Conservation (phyloP, 2,888 invertebrate genomes). For the Drosophila melanosoma region DNA sequence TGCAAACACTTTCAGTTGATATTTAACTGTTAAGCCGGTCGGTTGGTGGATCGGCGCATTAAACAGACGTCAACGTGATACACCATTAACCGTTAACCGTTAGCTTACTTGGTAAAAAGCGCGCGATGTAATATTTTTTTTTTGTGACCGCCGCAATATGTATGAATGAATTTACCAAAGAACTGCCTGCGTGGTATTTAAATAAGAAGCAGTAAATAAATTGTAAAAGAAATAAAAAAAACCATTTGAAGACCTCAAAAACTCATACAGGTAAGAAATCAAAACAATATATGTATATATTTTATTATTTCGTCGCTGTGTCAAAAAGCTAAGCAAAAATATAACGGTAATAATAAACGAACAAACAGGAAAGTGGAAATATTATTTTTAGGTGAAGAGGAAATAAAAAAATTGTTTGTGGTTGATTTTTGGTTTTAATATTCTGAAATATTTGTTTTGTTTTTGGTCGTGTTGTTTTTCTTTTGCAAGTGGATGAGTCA, state of each 20-base stretch:
- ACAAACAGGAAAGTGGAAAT: constrained; percentile 46
- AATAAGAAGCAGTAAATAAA: constrained; percentile 19
- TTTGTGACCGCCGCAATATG: constrained; percentile 39
- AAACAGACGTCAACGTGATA: not conserved
- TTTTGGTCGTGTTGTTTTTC: constrained; percentile 29
- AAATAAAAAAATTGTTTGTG: constrained; percentile 45
- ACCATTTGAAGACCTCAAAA: constrained; percentile 44
- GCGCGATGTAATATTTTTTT: constrained; percentile 54
- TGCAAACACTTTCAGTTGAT: constrained; percentile 47
- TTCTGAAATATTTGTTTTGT: constrained; percentile 25
- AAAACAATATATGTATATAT: constrained; percentile 29
- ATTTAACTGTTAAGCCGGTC: constrained; percentile 62
- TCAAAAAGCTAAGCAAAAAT: constrained; percentile 37
- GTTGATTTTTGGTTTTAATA: constrained; percentile 35
- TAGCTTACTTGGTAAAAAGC: constrained; percentile 51
- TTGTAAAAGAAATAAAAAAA: constrained; percentile 25
- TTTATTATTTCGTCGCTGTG: constrained; percentile 62
- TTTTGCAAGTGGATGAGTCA: constrained; percentile 45
- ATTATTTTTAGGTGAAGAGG: constrained; percentile 60
- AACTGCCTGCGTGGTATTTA: constrained; percentile 26
- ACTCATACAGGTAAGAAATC: constrained; percentile 64
- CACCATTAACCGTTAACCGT: constrained; percentile 57
- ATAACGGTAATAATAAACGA: constrained; percentile 29
- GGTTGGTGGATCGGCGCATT: constrained; percentile 40
- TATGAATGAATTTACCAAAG: constrained; percentile 43